Percentiles rank a stretch among this genome's conserved stretches.
Conservation (phyloP, 2,888 invertebrate genomes). For the Netelia melanura region DNA sequence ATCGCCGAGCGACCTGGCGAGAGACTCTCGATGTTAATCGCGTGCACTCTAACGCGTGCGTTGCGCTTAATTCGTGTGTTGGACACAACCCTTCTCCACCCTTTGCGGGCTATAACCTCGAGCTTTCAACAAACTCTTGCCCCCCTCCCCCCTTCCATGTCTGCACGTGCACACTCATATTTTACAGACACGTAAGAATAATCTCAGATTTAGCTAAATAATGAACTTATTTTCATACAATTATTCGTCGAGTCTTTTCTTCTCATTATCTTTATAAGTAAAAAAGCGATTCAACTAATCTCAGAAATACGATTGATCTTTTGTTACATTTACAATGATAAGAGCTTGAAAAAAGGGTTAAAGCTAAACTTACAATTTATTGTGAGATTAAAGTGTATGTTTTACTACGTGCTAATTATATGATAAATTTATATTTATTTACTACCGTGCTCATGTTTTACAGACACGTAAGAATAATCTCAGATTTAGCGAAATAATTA, state of each 20-base stretch:
- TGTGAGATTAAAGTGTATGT: constrained; percentile 16
- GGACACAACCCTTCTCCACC: constrained; percentile 24
- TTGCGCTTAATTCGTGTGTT: constrained; percentile 61
- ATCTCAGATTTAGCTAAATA: not conserved
- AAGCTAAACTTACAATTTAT: constrained; percentile 37
- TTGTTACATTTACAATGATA: not conserved
- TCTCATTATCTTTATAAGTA: too few relatives aligned
- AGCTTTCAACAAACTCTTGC: not conserved
- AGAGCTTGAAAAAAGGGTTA: constrained; percentile 4
- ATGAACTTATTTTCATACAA: not conserved
- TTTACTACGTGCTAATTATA: not conserved
- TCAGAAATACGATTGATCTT: too few relatives aligned
- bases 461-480: not conserved
- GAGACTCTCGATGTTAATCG: constrained; percentile 66
- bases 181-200: not conserved
- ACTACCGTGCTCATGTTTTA: not conserved
- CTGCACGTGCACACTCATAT: not conserved
- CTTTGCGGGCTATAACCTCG: constrained; percentile 19
- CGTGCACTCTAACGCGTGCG: constrained; percentile 65
- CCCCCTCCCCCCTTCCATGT: not conserved
- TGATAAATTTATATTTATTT: constrained; percentile 9
- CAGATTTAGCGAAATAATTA: not conserved
- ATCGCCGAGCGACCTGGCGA: constrained; percentile 25
- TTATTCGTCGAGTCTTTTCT: not conserved
- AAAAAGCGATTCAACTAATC: too few relatives aligned